A percentile compares a stretch with the other conserved stretches of the same genome.
Evolutionary conservation across 1,140 invertebrate genomes (phyloP).

Genomic region (Triops cancriformis): DNA sequence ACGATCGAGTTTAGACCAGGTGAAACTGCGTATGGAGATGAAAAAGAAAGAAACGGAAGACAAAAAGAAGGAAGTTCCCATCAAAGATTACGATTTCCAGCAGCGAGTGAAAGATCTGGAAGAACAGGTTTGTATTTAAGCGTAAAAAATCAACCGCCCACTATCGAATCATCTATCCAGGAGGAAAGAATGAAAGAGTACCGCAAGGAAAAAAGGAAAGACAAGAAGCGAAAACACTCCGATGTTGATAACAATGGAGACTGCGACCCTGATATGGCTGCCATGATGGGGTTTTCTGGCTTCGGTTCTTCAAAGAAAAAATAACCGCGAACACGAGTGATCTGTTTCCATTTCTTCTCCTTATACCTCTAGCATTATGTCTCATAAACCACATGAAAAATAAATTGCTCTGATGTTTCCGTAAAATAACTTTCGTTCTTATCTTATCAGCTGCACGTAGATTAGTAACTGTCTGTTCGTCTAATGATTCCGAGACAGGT

Average conservation of each 20-base stretch:
- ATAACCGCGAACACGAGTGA: not conserved
- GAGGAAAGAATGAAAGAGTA: conserved; percentile 92
- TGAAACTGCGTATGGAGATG: conserved; percentile 83
- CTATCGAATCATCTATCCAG: no score
- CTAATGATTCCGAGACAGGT: no score
- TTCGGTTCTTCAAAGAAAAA: conserved; percentile 85
- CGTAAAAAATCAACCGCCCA: no score
- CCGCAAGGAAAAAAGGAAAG: conserved; percentile 77
- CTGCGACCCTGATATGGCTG: conserved; percentile 66
- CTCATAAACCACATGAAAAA: no score
- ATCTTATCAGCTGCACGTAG: no score
- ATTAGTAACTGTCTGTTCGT: no score
- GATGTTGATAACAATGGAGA: conserved; percentile 48
- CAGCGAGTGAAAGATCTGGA: conserved; percentile 82
- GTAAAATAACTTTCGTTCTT: no score
- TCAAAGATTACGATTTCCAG: conserved; percentile 88
- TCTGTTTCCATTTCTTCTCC: no score
- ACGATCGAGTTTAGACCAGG: conserved; percentile 87
- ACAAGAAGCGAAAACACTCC: conserved; percentile 77
- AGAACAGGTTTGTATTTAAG: conserved; percentile 64
- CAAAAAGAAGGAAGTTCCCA: conserved; percentile 59
- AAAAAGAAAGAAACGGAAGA: conserved; percentile 94
- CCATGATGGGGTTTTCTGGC: conserved; percentile 95
- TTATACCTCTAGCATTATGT: no score
- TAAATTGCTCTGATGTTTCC: no score